A percentile compares a stretch with the other conserved stretches of the same genome.
Evolutionary conservation across 2,797 vertebrate species (phyloP).

Genomic region (Choloepus didactylus): DNA sequence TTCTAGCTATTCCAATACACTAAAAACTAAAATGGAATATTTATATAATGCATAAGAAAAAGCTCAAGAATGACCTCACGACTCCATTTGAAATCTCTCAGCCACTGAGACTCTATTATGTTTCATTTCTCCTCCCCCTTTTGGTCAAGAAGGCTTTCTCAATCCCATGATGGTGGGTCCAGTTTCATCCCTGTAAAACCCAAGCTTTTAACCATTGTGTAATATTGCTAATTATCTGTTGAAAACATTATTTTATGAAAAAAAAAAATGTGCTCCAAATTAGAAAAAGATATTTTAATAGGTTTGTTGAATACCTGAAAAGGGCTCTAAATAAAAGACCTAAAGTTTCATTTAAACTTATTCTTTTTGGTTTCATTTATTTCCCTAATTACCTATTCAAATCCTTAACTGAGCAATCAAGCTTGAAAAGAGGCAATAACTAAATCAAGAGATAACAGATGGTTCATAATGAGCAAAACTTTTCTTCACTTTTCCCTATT

Average conservation of each 20-base stretch:
- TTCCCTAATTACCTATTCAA: background rate
- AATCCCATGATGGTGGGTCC: no score
- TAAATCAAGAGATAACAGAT: background rate
- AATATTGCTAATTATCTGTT: background rate
- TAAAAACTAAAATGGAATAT: no score
- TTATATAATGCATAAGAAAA: no score
- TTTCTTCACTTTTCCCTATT: background rate
- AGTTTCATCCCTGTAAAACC: background rate
- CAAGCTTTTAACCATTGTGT: background rate
- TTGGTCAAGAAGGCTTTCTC: no score
- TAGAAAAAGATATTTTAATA: background rate
- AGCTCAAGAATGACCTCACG: no score
- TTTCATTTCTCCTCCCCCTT: no score
- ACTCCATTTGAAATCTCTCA: no score
- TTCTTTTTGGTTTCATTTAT: slow-evolving; percentile 20
- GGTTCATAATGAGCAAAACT: background rate
- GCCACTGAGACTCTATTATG: no score
- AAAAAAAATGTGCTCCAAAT: background rate
- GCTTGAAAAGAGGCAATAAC: background rate
- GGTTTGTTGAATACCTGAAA: background rate
- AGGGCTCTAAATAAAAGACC: background rate
- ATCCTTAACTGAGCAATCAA: background rate
- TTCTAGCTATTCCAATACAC: no score
- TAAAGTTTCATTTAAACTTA: background rate
- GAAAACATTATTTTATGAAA: background rate